Conservation (phyloP, 2,888 invertebrate species). For the Megamerina dolium region DNA sequence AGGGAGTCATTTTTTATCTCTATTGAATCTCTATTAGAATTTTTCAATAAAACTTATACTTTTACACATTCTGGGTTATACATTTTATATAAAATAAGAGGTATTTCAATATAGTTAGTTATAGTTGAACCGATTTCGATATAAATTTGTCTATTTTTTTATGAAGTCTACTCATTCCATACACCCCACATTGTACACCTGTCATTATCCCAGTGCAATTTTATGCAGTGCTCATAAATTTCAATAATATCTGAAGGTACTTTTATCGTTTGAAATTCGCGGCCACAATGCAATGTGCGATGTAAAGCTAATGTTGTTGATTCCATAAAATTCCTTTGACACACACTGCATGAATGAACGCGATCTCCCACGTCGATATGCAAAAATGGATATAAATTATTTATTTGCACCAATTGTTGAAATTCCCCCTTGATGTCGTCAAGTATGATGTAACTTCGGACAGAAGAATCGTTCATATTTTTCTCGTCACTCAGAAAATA, state of each 20-base stretch:
- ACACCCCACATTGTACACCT: not conserved
- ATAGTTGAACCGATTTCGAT: too few relatives aligned
- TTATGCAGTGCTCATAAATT: not conserved
- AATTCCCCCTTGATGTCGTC: not conserved
- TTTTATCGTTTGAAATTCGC: not conserved
- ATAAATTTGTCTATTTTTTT: too few relatives aligned
- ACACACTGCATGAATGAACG: not conserved
- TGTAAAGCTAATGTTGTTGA: not conserved
- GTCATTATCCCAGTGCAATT: conserved; percentile 3
- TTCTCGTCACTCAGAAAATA: not conserved
- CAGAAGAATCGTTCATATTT: not conserved
- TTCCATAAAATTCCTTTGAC: not conserved
- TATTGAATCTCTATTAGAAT: too few relatives aligned
- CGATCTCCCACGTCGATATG: not conserved
- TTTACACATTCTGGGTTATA: too few relatives aligned
- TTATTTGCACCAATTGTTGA: not conserved
- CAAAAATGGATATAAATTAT: not conserved
- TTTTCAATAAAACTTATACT: too few relatives aligned
- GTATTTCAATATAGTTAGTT: too few relatives aligned
- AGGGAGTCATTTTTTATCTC: too few relatives aligned
- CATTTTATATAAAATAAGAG: too few relatives aligned
- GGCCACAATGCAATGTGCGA: conserved; percentile 1
- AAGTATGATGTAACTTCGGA: not conserved
- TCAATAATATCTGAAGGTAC: not conserved
- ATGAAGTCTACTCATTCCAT: too few relatives aligned